phyloP scores from a whole-genome alignment of 2,888 invertebrate species.

The Hofmannophila pseudospretella region DNA sequence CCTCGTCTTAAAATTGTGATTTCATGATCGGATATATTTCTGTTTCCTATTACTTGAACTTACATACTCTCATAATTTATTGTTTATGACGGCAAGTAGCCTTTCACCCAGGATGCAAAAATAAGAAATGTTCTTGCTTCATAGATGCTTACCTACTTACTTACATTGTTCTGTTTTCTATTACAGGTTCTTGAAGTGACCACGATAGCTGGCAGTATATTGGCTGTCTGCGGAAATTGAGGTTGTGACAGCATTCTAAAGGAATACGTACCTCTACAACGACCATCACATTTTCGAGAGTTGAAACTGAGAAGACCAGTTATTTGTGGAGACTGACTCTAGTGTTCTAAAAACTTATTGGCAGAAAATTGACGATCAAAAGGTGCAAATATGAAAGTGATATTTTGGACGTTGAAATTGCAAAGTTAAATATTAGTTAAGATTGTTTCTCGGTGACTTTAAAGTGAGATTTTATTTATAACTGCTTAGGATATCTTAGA shows the following conservation, averaged over 20 bases:
- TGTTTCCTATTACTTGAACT: too few relatives aligned
- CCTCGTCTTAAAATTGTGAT: too few relatives aligned
- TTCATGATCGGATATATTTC: too few relatives aligned
- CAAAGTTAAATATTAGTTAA: constrained; percentile 13
- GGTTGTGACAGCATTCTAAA: constrained; percentile 34
- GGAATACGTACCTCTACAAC: constrained; percentile 9
- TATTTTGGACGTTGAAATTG: constrained; percentile 37
- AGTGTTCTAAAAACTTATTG: constrained; percentile 34
- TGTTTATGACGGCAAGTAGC: too few relatives aligned
- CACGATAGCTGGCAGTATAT: constrained; percentile 9
- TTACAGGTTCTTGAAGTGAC: constrained; percentile 23
- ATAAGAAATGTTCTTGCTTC: too few relatives aligned
- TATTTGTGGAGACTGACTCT: constrained; percentile 25
- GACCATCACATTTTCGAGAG: constrained; percentile 26
- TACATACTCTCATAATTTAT: too few relatives aligned
- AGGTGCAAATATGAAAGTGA: constrained; percentile 33
- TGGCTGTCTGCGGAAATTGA: constrained; percentile 11
- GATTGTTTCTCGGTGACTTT: constrained; percentile 1
- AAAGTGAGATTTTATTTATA: too few relatives aligned
- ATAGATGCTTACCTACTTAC: too few relatives aligned
- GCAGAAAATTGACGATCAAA: constrained; percentile 35
- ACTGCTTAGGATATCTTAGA: too few relatives aligned
- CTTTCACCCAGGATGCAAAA: too few relatives aligned
- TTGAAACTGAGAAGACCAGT: constrained; percentile 25
- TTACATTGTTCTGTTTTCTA: too few relatives aligned